Evolutionary conservation across 2,797 vertebrate genomes (phyloP), one percentile per base, ranked within the genome.

Genomic region (Sarcophilus harrisii): DNA sequence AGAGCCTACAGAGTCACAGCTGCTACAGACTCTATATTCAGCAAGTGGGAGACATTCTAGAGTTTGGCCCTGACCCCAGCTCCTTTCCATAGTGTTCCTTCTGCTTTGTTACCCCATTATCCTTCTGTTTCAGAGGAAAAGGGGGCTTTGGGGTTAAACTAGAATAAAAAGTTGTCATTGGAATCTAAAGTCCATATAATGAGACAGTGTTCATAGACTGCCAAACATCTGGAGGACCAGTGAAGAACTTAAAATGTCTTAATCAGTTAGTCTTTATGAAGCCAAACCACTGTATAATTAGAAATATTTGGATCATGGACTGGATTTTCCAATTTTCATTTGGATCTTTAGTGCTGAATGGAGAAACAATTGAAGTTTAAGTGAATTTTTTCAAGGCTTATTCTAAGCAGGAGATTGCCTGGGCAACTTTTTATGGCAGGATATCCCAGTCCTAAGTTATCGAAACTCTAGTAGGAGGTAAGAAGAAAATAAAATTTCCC

Each of bases 1-100:
- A 58, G 95, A 90, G 52, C 89, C 62, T 92, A 89, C 73, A 66
- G 59, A 94, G 90, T 21, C 89, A 57, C 16, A 90, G 62, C 91
- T 52, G 81, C 60, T 29, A 38, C 58, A 58, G 93, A 95, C 58
- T 91, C 57, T 93, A 29, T 27, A 55, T 54, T 95, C 58, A 94
- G 93, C 90, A 90, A 90, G 89, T 90, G 89, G 57, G 55, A 93
- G 52, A 90, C 12, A 81, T 1, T 57, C 57, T 87, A 27, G 73
- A 87, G 38, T 87, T 87, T 91, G 95, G 54, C 92, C 57, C 91
- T 94, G 92, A 96, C 94, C 87, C 90, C 24, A 45, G 38, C 38
- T 90, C 57, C 29, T 58, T 92, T 96, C 91, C 54, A 38, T 18
- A 52, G 62, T 57, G 58, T 66, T 93, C n/a, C 21, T 28, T 66